phyloP scores from a whole-genome alignment of 2,113 vertebrate species.

The Rousettus leschenaultii region DNA sequence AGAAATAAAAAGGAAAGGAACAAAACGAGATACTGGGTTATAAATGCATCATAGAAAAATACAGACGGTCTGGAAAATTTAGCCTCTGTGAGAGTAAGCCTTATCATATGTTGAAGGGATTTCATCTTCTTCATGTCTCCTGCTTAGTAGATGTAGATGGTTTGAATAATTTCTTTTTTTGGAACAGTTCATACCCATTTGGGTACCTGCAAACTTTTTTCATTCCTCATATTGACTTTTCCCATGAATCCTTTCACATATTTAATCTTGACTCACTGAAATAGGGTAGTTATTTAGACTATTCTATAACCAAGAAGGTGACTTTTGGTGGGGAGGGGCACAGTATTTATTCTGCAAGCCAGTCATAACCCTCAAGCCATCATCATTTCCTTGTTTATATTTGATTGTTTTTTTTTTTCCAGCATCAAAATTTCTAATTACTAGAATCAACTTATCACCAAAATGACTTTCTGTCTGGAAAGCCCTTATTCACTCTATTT shows the following conservation, averaged over 20 bases:
- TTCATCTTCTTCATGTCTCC: neutral
- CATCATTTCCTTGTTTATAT: neutral
- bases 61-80: neutral
- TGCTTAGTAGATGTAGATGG: neutral
- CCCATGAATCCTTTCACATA: neutral
- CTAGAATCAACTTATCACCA: conserved; percentile 42
- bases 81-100: neutral
- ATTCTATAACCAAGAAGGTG: neutral
- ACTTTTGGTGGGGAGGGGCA: neutral
- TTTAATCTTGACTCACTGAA: neutral
- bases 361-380: neutral
- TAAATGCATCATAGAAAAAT: neutral
- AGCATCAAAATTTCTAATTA: conserved; percentile 46
- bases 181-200: neutral
- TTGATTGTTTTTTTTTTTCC: conserved; percentile 31
- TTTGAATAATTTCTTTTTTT: neutral
- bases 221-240: conserved; percentile 1
- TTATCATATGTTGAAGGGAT: neutral
- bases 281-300: neutral
- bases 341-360: neutral
- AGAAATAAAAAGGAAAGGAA: neutral
- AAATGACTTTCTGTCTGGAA: conserved; percentile 35
- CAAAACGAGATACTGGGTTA: neutral
- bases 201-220: neutral
- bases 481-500: conserved; percentile 48